These are phyloP conservation scores for Melanchra persicariae DNA, from an alignment of 2,888 invertebrate genomes.

Conservation along the genomic window DNA sequence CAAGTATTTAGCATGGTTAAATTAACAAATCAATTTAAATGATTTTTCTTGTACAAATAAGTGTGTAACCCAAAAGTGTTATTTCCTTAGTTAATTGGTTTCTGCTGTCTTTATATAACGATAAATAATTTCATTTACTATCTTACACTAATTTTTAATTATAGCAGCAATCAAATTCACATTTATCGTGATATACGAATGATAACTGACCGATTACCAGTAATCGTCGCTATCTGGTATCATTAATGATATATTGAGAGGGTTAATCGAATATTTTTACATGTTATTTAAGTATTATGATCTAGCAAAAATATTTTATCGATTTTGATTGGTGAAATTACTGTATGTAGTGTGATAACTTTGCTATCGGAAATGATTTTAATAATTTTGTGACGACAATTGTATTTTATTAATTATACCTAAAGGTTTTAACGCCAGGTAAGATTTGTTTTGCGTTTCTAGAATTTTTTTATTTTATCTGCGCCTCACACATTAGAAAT, in stretches of 20 bases:
- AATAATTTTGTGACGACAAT: constrained; percentile 53
- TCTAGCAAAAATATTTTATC: constrained; percentile 49
- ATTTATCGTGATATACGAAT: constrained; percentile 64
- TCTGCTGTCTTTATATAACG: constrained; percentile 38
- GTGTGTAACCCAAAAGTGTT: constrained; percentile 8
- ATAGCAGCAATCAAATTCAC: constrained; percentile 59
- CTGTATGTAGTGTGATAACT: constrained; percentile 46
- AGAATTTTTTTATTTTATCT: neutral
- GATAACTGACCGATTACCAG: constrained; percentile 71
- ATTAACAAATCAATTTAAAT: constrained; percentile 32
- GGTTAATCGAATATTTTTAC: constrained; percentile 69
- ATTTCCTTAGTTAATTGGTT: constrained; percentile 37
- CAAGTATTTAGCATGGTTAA: constrained; percentile 2
- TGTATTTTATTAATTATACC: constrained; percentile 45
- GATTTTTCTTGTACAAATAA: constrained; percentile 26
- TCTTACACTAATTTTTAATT: constrained; percentile 59
- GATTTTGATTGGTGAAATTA: constrained; percentile 52
- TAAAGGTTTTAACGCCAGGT: constrained; percentile 14
- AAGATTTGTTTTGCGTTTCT: constrained; percentile 9
- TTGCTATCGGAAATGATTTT: constrained; percentile 48
- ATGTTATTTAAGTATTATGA: constrained; percentile 60
- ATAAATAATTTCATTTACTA: constrained; percentile 53
- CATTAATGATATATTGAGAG: constrained; percentile 67
- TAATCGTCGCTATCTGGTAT: constrained; percentile 66
- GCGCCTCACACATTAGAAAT: too few species aligned